phyloP scores from a whole-genome alignment of 1,140 invertebrate genomes.

The Coenobita brevimanus region DNA sequence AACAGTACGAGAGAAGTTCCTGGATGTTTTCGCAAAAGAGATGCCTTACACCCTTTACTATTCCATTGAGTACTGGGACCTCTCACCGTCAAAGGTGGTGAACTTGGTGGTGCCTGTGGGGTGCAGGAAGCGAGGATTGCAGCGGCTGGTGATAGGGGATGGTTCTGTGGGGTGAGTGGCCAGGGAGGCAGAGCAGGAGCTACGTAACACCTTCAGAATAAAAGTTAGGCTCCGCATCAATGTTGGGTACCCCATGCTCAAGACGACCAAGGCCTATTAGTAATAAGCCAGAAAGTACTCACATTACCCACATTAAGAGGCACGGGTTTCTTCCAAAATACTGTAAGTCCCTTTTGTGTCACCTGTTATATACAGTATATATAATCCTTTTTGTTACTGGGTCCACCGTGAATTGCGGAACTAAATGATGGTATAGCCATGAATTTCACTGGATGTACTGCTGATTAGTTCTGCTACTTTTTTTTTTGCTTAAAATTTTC shows the following conservation, averaged over 20 bases:
- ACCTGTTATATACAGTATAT: no score
- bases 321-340: no score
- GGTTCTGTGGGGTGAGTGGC: constrained; percentile 81
- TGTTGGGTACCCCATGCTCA: constrained; percentile 4
- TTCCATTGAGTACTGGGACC: constrained; percentile 80
- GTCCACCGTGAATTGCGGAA: no score
- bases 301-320: no score
- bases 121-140: constrained; percentile 63
- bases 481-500: no score
- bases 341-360: no score
- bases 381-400: no score
- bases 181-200: constrained; percentile 76
- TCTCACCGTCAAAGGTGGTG: constrained; percentile 77
- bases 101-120: constrained; percentile 79
- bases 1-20: constrained; percentile 84
- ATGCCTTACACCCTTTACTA: constrained; percentile 85
- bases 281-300: no score
- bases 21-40: constrained; percentile 86
- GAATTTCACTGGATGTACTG: no score
- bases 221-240: constrained; percentile 70
- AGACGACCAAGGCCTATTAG: no score
- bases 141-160: constrained; percentile 77
- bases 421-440: no score
- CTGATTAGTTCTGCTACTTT: no score
- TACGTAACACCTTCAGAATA: constrained; percentile 77